Evolutionary conservation across 2,113 vertebrate genomes (phyloP).

Genomic region (Stictonetta naevosa): DNA sequence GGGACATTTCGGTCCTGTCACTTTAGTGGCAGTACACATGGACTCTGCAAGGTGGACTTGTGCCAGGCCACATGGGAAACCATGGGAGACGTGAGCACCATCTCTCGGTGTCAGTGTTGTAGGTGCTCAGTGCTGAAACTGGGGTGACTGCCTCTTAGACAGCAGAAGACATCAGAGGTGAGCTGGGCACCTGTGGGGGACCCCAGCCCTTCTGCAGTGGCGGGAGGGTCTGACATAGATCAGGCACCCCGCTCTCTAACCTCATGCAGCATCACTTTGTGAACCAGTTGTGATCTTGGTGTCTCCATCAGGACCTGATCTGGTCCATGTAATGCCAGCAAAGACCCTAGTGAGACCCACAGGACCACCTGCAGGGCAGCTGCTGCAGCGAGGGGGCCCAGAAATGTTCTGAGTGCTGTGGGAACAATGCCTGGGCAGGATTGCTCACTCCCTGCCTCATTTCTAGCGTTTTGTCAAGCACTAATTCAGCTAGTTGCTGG

Average conservation of each 20-base stretch:
- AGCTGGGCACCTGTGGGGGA: not conserved
- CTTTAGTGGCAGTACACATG: not conserved
- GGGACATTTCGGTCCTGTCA: not conserved
- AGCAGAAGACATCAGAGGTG: not conserved
- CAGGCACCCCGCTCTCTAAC: rapidly evolving
- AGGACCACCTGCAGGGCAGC: not conserved
- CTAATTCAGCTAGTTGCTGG: not conserved
- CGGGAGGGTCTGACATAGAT: not conserved
- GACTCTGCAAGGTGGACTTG: not conserved
- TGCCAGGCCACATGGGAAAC: rapidly evolving
- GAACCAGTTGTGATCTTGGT: not conserved
- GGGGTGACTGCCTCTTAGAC: not conserved
- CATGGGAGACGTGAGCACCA: not conserved
- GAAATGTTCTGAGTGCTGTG: not conserved
- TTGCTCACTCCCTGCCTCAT: not conserved
- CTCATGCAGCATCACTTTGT: not conserved
- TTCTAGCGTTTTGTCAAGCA: not conserved
- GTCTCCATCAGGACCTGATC: not conserved
- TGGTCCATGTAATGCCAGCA: rapidly evolving
- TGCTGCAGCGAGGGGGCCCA: not conserved
- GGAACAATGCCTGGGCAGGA: not conserved
- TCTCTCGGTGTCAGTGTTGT: not conserved
- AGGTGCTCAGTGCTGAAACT: not conserved
- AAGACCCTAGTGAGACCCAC: not conserved
- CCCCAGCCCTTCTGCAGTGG: not conserved